These are phyloP conservation scores for Cynocephalus volans DNA, from an alignment of 2,113 vertebrate species.

Conservation along the genomic window DNA sequence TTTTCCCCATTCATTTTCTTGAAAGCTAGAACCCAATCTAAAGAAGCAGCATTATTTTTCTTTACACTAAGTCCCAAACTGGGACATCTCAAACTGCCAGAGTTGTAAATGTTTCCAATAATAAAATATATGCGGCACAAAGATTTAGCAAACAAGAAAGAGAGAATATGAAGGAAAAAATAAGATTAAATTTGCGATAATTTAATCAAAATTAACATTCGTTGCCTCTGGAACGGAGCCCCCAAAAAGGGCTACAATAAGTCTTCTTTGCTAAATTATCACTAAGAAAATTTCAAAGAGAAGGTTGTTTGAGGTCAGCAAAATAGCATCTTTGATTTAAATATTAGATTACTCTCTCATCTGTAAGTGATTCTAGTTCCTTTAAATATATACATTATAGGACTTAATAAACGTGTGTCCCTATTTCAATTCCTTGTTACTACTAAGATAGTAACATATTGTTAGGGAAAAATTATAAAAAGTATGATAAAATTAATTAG, in stretches of 20 bases:
- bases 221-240: accelerated
- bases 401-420: not conserved
- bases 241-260: not conserved
- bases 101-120: not conserved
- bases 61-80: not conserved
- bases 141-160: not conserved
- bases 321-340: slow-evolving; percentile 18
- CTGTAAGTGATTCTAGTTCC: not conserved
- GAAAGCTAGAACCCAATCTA: not conserved
- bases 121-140: not conserved
- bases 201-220: not conserved
- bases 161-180: not conserved
- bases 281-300: not conserved
- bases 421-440: not conserved
- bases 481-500: slow-evolving; percentile 49
- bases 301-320: not conserved
- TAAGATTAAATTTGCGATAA: not conserved
- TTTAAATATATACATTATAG: not conserved
- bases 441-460: not conserved
- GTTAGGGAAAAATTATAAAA: not conserved
- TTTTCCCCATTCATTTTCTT: not conserved
- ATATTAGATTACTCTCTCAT: not conserved
- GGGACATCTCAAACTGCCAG: not conserved
- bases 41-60: not conserved
- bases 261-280: not conserved